phyloP scores from a whole-genome alignment of 1,140 invertebrate genomes.

The Galleria mellonella region DNA sequence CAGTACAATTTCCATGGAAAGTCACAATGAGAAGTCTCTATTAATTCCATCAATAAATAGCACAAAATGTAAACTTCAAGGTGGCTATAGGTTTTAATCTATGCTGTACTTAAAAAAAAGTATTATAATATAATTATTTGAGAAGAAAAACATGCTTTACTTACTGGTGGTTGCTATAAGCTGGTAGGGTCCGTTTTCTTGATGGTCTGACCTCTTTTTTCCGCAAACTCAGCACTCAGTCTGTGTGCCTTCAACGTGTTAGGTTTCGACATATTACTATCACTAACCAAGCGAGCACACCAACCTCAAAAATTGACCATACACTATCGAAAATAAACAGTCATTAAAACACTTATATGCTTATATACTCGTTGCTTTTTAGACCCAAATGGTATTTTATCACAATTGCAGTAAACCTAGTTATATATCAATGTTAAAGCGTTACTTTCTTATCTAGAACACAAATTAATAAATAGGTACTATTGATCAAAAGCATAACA shows the following conservation, averaged over 20 bases:
- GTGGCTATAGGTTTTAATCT: too few species aligned
- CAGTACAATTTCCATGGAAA: too few species aligned
- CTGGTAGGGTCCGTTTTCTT: conserved; percentile 58
- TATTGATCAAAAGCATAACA: conserved; percentile 54
- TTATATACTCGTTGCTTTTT: conserved; percentile 49
- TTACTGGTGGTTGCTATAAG: conserved; percentile 66
- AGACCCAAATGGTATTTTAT: conserved; percentile 23
- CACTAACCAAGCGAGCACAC: conserved; percentile 18
- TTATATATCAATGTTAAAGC: conserved; percentile 12
- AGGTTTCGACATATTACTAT: conserved; percentile 60
- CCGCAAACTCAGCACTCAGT: conserved; percentile 62
- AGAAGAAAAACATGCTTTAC: conserved; percentile 17
- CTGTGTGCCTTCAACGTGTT: conserved; percentile 63
- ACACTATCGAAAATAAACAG: conserved; percentile 22
- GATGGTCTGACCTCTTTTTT: conserved; percentile 51
- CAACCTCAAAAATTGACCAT: conserved; percentile 15
- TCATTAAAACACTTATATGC: conserved; percentile 14
- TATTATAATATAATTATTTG: not conserved
- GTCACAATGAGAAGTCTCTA: too few species aligned
- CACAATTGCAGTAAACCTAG: conserved; percentile 25
- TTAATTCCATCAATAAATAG: too few species aligned
- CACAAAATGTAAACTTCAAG: too few species aligned
- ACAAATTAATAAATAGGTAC: conserved; percentile 57
- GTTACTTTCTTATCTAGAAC: conserved; percentile 38
- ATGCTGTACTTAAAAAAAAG: not conserved